Evolutionary conservation across 2,888 invertebrate genomes (phyloP).

Genomic region (Amphipyra tragopoginis): DNA sequence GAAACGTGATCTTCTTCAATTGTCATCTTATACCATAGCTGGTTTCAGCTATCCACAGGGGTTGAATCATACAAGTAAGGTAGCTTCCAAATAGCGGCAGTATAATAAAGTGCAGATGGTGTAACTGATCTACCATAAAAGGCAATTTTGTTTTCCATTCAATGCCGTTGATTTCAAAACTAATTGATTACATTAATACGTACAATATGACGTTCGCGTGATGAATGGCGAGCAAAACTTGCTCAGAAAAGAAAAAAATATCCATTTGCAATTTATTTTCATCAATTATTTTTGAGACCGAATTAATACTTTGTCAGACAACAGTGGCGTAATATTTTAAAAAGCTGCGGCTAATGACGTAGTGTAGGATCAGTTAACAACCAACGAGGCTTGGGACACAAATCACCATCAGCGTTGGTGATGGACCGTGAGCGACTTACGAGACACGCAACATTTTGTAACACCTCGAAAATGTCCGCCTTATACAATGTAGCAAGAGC

Average conservation of each 20-base stretch:
- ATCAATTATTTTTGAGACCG: conserved; percentile 5
- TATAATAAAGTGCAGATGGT: no score
- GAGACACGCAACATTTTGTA: conserved; percentile 19
- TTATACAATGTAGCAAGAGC: conserved; percentile 7
- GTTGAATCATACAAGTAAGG: no score
- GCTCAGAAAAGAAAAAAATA: not conserved
- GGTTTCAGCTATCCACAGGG: no score
- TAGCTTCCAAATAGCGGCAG: no score
- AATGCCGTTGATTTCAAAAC: no score
- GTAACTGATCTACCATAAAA: no score
- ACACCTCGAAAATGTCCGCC: conserved; percentile 13
- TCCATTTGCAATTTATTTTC: conserved; percentile 1
- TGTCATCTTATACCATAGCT: no score
- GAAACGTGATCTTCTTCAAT: no score
- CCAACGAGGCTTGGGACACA: conserved; percentile 83
- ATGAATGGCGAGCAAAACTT: not conserved
- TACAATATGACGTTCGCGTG: not conserved
- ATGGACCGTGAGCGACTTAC: conserved; percentile 69
- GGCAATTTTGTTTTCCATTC: no score
- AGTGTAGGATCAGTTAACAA: conserved; percentile 72
- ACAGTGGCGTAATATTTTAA: conserved; percentile 27
- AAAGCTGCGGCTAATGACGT: conserved; percentile 61
- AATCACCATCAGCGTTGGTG: conserved; percentile 83
- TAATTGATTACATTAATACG: not conserved
- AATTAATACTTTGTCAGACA: conserved; percentile 25